phyloP scores from a whole-genome alignment of 2,113 vertebrate genomes.

The Misgurnus anguillicaudatus region DNA sequence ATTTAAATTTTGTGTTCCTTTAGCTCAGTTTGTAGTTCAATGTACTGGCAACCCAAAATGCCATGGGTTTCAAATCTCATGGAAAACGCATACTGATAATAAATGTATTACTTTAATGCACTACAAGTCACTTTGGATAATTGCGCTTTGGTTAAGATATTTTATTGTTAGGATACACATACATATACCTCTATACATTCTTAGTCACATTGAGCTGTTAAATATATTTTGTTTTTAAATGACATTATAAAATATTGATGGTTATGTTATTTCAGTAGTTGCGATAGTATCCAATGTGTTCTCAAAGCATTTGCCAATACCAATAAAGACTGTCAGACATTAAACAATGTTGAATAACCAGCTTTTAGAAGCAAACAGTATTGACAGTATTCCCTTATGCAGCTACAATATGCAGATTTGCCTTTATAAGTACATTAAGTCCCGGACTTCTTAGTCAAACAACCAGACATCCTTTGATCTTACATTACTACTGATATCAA shows the following conservation, averaged over 20 bases:
- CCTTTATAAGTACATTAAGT: constrained; percentile 20
- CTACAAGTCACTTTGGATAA: no score
- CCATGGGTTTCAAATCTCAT: no score
- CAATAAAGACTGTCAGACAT: not conserved
- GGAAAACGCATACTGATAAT: no score
- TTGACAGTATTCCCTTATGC: not conserved
- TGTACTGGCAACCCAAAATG: no score
- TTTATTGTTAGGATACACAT: no score
- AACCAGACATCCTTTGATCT: constrained; percentile 50
- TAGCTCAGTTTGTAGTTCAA: no score
- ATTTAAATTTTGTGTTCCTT: no score
- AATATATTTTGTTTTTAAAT: not conserved
- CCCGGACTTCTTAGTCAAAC: constrained; percentile 16
- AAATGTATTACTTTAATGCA: no score
- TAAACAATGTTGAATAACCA: not conserved
- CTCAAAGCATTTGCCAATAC: not conserved
- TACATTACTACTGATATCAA: constrained; percentile 51
- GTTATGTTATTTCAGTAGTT: not conserved
- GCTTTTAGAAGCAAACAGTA: constrained; percentile 32
- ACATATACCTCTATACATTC: not conserved
- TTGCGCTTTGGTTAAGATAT: no score
- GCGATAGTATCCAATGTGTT: not conserved
- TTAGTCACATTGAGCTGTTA: not conserved
- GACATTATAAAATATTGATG: not conserved
- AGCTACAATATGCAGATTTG: not conserved